Evolutionary conservation across 2,113 vertebrate genomes (phyloP), one percentile per base, ranked within the genome.

Genomic region (Lathamus discolor): DNA sequence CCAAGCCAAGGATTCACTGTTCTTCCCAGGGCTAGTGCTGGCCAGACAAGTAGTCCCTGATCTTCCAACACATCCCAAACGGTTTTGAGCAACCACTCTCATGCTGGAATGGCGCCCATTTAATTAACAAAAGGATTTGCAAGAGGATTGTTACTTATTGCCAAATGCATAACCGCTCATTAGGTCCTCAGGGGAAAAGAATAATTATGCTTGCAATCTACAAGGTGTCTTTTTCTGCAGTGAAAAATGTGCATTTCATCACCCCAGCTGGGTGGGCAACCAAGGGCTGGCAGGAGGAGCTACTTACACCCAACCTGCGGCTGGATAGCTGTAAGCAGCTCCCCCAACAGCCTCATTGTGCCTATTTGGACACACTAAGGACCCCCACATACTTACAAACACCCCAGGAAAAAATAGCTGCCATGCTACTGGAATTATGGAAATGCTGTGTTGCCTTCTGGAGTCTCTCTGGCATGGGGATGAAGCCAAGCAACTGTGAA

Each of bases 111-210:
- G 12, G 57, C 0, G 88, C 96, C 96, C 86, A 16, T 92, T 95
- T 93, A 93, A 95, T 96, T 96, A 95, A 82, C 91, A 85, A 67
- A 92, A 92, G 85, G 62, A 88, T 88, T 88, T 62, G 55, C 82
- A 82, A 82, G 61, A 70, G 85, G 69, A 70, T 74, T 8, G 3
- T 85, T 72, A 51, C 75, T 68, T 89, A 68, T 44, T 93, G 91
- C 88, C 92, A 93, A 93, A 88, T 33, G 55, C 88, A 87, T 35
- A 88, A 94, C 80, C 2, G 1, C 77, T 95, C 83, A 55, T 93
- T 72, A 85, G 70, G 66, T 59, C 91, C 91, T 83, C 55, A 0
- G 55, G 72, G 78, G 70, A 84, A 81, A 89, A 67, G 69, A 91
- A 59, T 62, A 90, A 85, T 90, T 75, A 44, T 63, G 59, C 52